Conservation (phyloP, 2,113 vertebrate species). For the Puntigrus tetrazona region DNA sequence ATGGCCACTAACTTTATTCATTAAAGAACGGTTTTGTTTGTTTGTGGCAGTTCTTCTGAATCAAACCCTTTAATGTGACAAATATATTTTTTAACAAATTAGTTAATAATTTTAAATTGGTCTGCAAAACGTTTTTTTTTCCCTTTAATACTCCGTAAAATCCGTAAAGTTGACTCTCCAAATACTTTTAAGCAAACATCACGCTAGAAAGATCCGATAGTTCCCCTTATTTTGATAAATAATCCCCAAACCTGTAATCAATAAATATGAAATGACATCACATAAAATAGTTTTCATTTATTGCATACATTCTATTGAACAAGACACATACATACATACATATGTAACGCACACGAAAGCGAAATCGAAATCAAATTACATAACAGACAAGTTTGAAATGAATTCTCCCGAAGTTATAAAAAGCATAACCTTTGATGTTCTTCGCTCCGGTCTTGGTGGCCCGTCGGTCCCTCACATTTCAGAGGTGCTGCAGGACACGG, state of each 20-base stretch:
- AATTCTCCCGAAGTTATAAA: conserved; percentile 66
- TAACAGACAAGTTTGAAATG: background rate
- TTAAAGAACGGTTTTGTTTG: background rate
- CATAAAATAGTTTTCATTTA: background rate
- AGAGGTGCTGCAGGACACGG: conserved; percentile 67
- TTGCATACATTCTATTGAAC: background rate
- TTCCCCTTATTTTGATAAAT: background rate
- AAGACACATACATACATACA: background rate
- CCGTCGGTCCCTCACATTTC: conserved; percentile 69
- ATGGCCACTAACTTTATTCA: background rate
- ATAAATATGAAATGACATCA: conserved; percentile 3
- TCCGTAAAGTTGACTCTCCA: background rate
- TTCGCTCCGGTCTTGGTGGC: conserved; percentile 67
- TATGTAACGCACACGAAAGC: background rate
- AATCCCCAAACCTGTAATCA: background rate
- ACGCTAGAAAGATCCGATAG: background rate
- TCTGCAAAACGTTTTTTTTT: background rate
- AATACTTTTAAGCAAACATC: conserved; percentile 7
- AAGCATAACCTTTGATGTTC: conserved; percentile 56
- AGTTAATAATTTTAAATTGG: background rate
- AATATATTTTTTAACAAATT: background rate
- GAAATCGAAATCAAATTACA: too few relatives aligned
- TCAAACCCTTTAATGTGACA: background rate
- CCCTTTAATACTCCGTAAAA: background rate
- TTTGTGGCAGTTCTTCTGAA: background rate